These are phyloP conservation scores for Telenomus remus DNA, from an alignment of 1,140 invertebrate genomes.

Conservation along the genomic window DNA sequence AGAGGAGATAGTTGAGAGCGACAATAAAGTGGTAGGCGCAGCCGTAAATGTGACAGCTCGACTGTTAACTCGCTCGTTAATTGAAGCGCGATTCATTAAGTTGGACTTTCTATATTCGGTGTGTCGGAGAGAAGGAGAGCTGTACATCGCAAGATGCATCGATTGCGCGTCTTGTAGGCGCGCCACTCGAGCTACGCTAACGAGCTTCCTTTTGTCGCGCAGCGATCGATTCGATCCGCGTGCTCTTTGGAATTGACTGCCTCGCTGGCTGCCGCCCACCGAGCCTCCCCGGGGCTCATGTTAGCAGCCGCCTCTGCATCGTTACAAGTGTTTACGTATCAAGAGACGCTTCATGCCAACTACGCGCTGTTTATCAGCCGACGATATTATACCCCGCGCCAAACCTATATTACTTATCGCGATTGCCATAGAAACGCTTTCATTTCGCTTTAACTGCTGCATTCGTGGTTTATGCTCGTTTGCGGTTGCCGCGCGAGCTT, in stretches of 20 bases:
- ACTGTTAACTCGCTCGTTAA: slow-evolving; percentile 62
- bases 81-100: slow-evolving; percentile 62
- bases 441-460: slow-evolving; percentile 6
- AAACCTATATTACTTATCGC: slow-evolving; percentile 27
- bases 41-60: slow-evolving; percentile 38
- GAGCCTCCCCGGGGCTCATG: slow-evolving; percentile 24
- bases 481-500: too few relatives aligned
- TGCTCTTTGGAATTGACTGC: slow-evolving; percentile 33
- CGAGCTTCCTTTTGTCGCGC: slow-evolving; percentile 61
- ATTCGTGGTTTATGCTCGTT: slow-evolving; percentile 1
- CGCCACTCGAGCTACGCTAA: slow-evolving; percentile 50
- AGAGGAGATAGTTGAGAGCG: slow-evolving; percentile 11
- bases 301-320: slow-evolving; percentile 29
- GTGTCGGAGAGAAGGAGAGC: too few relatives aligned
- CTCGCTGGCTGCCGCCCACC: slow-evolving; percentile 29
- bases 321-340: slow-evolving; percentile 55
- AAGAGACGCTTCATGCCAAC: slow-evolving; percentile 19
- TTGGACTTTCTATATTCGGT: slow-evolving; percentile 38
- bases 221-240: slow-evolving; percentile 41
- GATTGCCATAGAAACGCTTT: slow-evolving; percentile 18
- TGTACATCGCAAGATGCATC: slow-evolving; percentile 18
- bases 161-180: slow-evolving; percentile 45
- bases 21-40: not conserved
- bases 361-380: slow-evolving; percentile 37
- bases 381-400: slow-evolving; percentile 19